A percentile compares a stretch with the other conserved stretches of the same genome.
Evolutionary conservation across 2,797 vertebrate species (phyloP).

Genomic region (Phoebastria nigripes): DNA sequence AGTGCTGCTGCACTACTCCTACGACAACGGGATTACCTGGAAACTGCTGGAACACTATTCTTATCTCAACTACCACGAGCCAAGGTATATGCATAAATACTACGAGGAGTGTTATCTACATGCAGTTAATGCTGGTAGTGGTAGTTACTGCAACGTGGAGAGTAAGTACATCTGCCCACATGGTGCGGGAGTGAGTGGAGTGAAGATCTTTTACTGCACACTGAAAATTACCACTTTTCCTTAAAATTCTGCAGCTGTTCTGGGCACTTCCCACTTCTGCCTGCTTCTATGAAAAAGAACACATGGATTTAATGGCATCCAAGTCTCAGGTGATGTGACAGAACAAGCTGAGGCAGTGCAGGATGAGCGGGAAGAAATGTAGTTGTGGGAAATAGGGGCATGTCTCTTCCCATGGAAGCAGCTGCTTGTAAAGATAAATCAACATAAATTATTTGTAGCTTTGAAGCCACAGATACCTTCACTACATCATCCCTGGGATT

Average conservation of each 20-base stretch:
- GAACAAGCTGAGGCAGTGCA: background rate
- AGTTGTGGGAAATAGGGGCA: background rate
- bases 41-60: slow-evolving; percentile 94
- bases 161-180: background rate
- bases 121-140: background rate
- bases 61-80: slow-evolving; percentile 95
- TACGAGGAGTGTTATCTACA: background rate
- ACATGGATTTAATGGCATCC: background rate
- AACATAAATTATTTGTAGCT: slow-evolving; percentile 35
- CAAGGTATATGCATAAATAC: slow-evolving; percentile 79
- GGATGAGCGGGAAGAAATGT: background rate
- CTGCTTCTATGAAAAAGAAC: background rate
- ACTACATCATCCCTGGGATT: background rate
- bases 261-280: background rate
- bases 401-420: background rate
- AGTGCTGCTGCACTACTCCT: slow-evolving; percentile 92
- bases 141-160: background rate
- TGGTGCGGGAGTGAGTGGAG: background rate
- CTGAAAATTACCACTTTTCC: background rate
- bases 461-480: slow-evolving; percentile 3
- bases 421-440: background rate
- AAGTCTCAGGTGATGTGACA: background rate
- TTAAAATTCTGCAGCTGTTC: background rate
- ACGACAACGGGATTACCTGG: slow-evolving; percentile 97
- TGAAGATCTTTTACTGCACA: background rate